phyloP scores from a whole-genome alignment of 2,797 vertebrate genomes.

The Nothura maculosa region DNA sequence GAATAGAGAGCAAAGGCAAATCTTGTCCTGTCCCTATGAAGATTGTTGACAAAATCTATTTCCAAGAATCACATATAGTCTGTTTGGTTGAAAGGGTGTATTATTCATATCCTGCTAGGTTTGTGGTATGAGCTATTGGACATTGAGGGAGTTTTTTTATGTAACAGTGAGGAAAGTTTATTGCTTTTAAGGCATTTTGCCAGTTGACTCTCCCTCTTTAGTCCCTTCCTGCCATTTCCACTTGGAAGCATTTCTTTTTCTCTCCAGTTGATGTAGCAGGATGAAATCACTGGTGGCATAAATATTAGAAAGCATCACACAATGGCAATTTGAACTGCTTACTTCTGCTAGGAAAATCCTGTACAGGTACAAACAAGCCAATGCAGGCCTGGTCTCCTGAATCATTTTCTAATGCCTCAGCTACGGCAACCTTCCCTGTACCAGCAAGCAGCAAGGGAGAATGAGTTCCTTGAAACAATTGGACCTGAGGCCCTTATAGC shows the following conservation, averaged over 20 bases:
- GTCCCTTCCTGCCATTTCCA: background rate
- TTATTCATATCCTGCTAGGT: conserved; percentile 1
- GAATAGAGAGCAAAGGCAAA: background rate
- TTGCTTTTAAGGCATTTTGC: conserved; percentile 15
- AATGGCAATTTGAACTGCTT: background rate
- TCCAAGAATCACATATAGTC: background rate
- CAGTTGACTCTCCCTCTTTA: background rate
- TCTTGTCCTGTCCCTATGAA: background rate
- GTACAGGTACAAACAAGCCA: background rate
- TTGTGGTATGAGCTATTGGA: background rate
- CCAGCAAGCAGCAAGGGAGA: background rate
- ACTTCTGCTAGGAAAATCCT: background rate
- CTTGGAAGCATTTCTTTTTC: background rate
- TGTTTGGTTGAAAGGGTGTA: background rate
- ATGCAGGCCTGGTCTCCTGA: background rate
- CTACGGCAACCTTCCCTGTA: background rate
- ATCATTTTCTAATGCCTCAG: background rate
- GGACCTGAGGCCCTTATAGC: no score
- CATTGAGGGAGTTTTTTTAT: background rate
- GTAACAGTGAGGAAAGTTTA: background rate
- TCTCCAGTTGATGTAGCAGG: background rate
- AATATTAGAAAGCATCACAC: background rate
- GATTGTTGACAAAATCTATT: conserved; percentile 27
- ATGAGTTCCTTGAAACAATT: background rate
- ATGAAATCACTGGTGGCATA: background rate